A percentile compares a stretch with the other conserved stretches of the same genome.
Conservation (phyloP, 2,113 vertebrate genomes). For the Cynoglossus semilaevis region DNA sequence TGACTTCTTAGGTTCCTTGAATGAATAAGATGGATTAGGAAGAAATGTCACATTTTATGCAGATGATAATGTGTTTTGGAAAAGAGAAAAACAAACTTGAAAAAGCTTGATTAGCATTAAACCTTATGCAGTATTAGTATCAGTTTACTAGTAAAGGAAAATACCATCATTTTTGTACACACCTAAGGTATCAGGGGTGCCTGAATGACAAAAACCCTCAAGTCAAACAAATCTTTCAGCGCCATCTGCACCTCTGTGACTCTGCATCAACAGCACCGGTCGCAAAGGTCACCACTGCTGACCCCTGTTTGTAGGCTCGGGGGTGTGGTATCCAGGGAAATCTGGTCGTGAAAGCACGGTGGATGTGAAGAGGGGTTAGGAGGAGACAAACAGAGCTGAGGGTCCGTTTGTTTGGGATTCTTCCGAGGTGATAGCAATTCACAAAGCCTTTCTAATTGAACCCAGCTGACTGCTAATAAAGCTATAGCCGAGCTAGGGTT, state of each 20-base stretch:
- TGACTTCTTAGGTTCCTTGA: no score
- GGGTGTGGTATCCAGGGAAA: slow-evolving; percentile 37
- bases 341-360: slow-evolving; percentile 34
- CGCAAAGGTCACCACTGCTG: slow-evolving; percentile 29
- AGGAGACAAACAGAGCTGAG: slow-evolving; percentile 56
- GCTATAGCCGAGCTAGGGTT: slow-evolving; percentile 43
- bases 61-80: no score
- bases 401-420: slow-evolving; percentile 72
- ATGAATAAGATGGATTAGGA: no score
- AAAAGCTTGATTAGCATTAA: no score
- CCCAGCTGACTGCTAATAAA: slow-evolving; percentile 69
- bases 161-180: no score
- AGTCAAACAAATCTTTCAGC: slow-evolving; percentile 21
- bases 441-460: slow-evolving; percentile 74
- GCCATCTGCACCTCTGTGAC: slow-evolving; percentile 4
- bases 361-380: slow-evolving; percentile 42
- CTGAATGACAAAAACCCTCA: not conserved
- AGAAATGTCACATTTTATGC: no score
- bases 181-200: no score
- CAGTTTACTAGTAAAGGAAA: no score
- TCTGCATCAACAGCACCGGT: slow-evolving; percentile 29
- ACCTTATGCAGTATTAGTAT: not conserved
- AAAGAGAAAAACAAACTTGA: no score
- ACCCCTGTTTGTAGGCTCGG: slow-evolving; percentile 33
- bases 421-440: slow-evolving; percentile 68